These are phyloP conservation scores for Epirrita christyi DNA, from an alignment of 2,888 invertebrate species.

Conservation along the genomic window DNA sequence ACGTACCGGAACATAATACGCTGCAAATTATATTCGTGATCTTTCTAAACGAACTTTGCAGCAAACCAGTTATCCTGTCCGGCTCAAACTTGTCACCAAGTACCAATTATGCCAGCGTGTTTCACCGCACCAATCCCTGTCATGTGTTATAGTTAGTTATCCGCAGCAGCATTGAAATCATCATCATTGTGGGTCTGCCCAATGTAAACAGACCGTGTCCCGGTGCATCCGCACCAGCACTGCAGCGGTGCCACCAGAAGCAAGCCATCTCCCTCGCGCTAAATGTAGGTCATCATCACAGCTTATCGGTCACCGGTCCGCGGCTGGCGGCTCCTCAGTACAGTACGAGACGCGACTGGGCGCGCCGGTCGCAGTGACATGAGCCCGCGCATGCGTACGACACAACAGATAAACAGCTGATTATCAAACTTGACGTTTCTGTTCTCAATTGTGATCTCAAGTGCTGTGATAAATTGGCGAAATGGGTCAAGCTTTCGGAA, in stretches of 20 bases:
- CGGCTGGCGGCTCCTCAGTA: conserved; percentile 39
- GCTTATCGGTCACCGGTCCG: conserved; percentile 50
- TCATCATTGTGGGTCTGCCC: conserved; percentile 28
- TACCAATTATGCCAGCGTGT: conserved; percentile 6
- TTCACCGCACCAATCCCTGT: conserved; percentile 9
- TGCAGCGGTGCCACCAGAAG: conserved; percentile 26
- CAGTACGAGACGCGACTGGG: conserved; percentile 54
- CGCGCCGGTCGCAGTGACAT: conserved; percentile 55
- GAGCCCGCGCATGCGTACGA: conserved; percentile 65
- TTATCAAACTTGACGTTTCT: conserved; percentile 45
- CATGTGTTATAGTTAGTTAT: conserved; percentile 1
- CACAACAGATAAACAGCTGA: conserved; percentile 64
- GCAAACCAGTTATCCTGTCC: neutral
- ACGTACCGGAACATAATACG: conserved; percentile 13
- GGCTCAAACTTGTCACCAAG: conserved; percentile 4
- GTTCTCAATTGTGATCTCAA: conserved; percentile 54
- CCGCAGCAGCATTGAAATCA: conserved; percentile 16
- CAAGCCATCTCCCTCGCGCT: conserved; percentile 46
- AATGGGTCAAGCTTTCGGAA: conserved; percentile 82
- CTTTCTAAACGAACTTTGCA: conserved; percentile 3
- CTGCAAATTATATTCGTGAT: conserved; percentile 18
- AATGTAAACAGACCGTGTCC: conserved; percentile 58
- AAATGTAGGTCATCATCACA: conserved; percentile 42
- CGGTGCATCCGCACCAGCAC: conserved; percentile 39
- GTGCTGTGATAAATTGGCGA: conserved; percentile 60